These are phyloP conservation scores for Zaprionus nigranus DNA, from an alignment of 1,140 invertebrate genomes.

Conservation along the genomic window DNA sequence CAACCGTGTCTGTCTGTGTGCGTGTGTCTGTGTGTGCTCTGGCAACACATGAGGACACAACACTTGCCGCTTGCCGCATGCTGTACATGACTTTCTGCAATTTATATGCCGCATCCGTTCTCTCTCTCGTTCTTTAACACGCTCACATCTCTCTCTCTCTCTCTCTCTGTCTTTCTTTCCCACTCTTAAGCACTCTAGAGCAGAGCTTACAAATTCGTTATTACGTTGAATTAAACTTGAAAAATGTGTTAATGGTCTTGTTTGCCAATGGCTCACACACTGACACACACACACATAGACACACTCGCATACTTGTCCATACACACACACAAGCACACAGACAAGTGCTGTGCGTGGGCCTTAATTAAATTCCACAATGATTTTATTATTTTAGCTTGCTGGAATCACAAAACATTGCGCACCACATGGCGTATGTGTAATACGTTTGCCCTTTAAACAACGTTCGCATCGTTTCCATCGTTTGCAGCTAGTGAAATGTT, in stretches of 20 bases:
- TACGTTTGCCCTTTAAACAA: conserved; percentile 21
- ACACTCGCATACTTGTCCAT: not conserved
- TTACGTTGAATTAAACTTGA: conserved; percentile 80
- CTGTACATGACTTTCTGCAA: conserved; percentile 67
- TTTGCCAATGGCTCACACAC: conserved; percentile 32
- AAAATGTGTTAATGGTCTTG: conserved; percentile 75
- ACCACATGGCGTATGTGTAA: conserved; percentile 68
- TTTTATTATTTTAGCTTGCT: conserved; percentile 61
- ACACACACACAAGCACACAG: conserved; percentile 6
- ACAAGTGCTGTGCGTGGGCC: conserved; percentile 18
- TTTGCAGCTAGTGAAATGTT: conserved; percentile 12
- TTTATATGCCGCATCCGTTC: conserved; percentile 67
- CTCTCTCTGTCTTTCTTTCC: conserved; percentile 1
- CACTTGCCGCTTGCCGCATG: conserved; percentile 54
- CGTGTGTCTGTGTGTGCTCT: conserved; percentile 6
- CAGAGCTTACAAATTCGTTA: conserved; percentile 63
- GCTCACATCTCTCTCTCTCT: not conserved
- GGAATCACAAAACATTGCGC: conserved; percentile 34
- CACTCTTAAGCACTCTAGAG: not conserved
- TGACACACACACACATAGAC: not conserved
- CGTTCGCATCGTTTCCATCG: not conserved
- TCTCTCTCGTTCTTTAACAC: conserved; percentile 3
- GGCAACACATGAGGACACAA: conserved; percentile 60
- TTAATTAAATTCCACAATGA: conserved; percentile 80
- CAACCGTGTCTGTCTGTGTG: conserved; percentile 1